Conservation (phyloP, 2,113 vertebrate species). For the Gallinago jamesoni region DNA sequence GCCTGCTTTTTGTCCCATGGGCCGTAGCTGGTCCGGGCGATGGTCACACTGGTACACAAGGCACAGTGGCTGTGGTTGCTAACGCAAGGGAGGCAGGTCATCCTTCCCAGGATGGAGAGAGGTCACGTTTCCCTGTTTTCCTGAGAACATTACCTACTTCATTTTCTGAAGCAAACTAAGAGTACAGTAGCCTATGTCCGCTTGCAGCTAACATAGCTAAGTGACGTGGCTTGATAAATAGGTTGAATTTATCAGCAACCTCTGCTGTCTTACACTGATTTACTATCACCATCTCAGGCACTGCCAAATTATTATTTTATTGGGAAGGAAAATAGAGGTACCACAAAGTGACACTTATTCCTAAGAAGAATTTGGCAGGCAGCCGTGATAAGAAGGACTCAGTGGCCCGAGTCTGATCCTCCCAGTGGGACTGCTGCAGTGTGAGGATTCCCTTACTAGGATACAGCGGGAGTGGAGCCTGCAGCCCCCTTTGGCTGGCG, state of each 20-base stretch:
- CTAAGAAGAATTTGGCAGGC: slow-evolving; percentile 65
- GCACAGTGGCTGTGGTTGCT: neutral
- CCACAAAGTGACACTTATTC: slow-evolving; percentile 69
- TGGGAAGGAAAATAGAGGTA: slow-evolving; percentile 71
- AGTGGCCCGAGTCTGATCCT: slow-evolving; percentile 56
- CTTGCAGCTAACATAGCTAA: slow-evolving; percentile 40
- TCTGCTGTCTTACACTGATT: slow-evolving; percentile 71
- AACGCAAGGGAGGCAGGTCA: neutral
- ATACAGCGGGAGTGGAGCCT: neutral
- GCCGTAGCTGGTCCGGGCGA: neutral
- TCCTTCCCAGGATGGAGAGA: neutral
- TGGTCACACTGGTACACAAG: neutral
- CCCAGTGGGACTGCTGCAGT: slow-evolving; percentile 65
- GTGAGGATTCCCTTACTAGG: slow-evolving; percentile 67
- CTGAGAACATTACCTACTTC: neutral
- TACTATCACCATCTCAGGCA: slow-evolving; percentile 65
- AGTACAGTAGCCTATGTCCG: slow-evolving; percentile 26
- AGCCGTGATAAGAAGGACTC: slow-evolving; percentile 60
- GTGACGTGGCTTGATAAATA: slow-evolving; percentile 60
- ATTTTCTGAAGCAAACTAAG: slow-evolving; percentile 12
- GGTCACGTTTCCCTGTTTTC: neutral
- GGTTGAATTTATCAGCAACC: slow-evolving; percentile 52
- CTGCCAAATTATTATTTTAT: slow-evolving; percentile 76
- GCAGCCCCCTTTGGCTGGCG: slow-evolving; percentile 7
- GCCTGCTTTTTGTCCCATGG: neutral